Conservation (phyloP, 2,113 vertebrate species). For the Paradoxurus hermaphroditus region DNA sequence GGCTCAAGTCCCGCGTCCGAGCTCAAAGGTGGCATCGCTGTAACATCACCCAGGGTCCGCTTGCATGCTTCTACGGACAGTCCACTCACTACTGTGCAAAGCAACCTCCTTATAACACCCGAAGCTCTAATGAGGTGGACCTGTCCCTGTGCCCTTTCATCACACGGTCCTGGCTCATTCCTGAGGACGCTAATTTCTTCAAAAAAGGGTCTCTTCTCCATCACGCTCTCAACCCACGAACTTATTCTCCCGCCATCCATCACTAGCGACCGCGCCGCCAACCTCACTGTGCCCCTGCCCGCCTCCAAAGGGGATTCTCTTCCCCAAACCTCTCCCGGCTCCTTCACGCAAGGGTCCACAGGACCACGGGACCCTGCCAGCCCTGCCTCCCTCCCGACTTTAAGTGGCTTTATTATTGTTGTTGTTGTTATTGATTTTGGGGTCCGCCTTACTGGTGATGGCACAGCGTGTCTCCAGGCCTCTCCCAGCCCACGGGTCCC, state of each 20-base stretch:
- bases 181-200: neutral
- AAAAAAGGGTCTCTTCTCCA: neutral
- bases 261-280: neutral
- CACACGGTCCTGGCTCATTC: neutral
- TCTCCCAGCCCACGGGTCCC: conserved; percentile 14
- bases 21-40: neutral
- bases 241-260: neutral
- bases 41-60: neutral
- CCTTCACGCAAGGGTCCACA: neutral
- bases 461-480: conserved; percentile 40
- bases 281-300: neutral
- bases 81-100: neutral
- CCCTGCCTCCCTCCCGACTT: neutral
- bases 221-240: neutral
- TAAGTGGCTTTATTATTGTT: neutral
- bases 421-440: neutral
- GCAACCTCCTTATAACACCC: neutral
- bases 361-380: neutral
- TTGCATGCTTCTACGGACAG: neutral
- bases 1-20: neutral
- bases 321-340: neutral
- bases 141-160: neutral
- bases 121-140: neutral
- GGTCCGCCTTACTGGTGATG: conserved; percentile 51
- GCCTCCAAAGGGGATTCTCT: neutral